Evolutionary conservation across 2,797 vertebrate species (phyloP), one percentile per base, ranked within the genome.

Genomic region (Epinephelus coioides): DNA sequence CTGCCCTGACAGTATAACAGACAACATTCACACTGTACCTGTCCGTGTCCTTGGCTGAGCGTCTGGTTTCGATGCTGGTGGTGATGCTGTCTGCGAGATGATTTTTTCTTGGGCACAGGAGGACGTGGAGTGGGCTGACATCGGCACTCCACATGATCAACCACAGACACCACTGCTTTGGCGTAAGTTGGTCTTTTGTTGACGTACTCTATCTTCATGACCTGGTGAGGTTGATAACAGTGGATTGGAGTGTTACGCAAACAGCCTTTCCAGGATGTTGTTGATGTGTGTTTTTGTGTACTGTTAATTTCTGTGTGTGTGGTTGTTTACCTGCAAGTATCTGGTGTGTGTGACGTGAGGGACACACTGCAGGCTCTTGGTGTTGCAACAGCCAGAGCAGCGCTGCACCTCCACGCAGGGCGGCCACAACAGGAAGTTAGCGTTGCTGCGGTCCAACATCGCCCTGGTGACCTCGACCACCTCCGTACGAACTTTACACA

Each of bases 351-450:
- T 95, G 74, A 94, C 82, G 3, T 95, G 73, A 1, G 98, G 96
- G 9, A 96, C 95, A 84, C 98, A 99, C 88, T 97, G 96, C 89
- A 98, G 91, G 0, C 90, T 96, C 88, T 97, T 97, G 88, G 96
- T 96, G 94, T 97, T 98, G 92, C 98, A 99, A 87, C 98, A 99
- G 30, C 98, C 98, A 0, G 98, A 99, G 91, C 98, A 99, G 74
- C 97, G 97, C 93, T 99, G 97, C 86, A 99, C 98, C 93, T 99
- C 98, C 27, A 99, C 97, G 0, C 98, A 99, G 0, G 97, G 96
- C 0, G 98, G 98, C 97, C 98, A 98, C 74, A 99, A 88, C 85
- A 99, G 83, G 50, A 98, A 99, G 94, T 99, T 97, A 79, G 97
- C 97, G 0, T 98, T 98, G 92, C 96, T 98, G 53, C 96, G 96